A percentile compares a stretch with the other conserved stretches of the same genome.
These are phyloP conservation scores for Leptopterna dolabrata DNA, from an alignment of 2,888 invertebrate species.

Conservation along the genomic window DNA sequence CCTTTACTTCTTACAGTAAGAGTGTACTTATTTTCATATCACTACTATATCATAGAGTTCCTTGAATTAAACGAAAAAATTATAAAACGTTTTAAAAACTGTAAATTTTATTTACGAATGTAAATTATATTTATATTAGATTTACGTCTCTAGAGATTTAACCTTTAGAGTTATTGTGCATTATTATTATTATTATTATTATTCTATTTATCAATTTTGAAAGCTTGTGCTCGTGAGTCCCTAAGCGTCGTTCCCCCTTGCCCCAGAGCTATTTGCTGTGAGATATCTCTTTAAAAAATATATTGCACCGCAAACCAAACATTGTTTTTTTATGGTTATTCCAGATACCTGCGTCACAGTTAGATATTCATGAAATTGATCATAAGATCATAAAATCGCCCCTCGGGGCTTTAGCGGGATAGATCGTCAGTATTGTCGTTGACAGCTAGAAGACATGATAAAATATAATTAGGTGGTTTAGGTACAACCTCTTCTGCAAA, in stretches of 20 bases:
- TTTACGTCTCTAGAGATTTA: background rate
- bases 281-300: slow-evolving; percentile 34
- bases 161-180: slow-evolving; percentile 22
- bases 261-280: slow-evolving; percentile 42
- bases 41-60: slow-evolving; percentile 45
- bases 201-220: slow-evolving; percentile 49
- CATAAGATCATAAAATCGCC: background rate
- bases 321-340: background rate
- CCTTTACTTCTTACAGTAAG: background rate
- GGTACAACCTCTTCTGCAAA: too few species aligned
- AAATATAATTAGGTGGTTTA: too few species aligned
- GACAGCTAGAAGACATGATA: too few species aligned
- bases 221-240: slow-evolving; percentile 51
- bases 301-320: slow-evolving; percentile 31
- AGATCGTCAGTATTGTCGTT: background rate
- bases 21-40: slow-evolving; percentile 29
- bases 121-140: slow-evolving; percentile 42
- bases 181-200: slow-evolving; percentile 45
- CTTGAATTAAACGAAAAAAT: slow-evolving; percentile 30
- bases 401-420: background rate
- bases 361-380: background rate
- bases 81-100: background rate
- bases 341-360: background rate
- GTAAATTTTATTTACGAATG: slow-evolving; percentile 46
- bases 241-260: slow-evolving; percentile 46